phyloP scores from a whole-genome alignment of 30 jellyfish, hydroid and myxozoan species.

The Rhopilema esculentum region DNA sequence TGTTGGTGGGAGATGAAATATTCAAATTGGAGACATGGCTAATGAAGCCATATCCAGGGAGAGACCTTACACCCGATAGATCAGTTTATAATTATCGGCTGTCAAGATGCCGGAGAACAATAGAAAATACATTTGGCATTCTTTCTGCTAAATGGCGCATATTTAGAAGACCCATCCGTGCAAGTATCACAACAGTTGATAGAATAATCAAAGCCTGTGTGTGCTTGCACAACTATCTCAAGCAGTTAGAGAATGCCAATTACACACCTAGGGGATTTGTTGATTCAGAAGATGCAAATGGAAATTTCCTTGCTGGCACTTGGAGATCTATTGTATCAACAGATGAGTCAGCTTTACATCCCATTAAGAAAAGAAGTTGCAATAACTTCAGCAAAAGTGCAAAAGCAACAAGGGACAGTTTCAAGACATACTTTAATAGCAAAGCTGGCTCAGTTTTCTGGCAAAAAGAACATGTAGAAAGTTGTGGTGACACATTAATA shows the following conservation, averaged over 20 bases:
- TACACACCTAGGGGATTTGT: constrained; percentile 26
- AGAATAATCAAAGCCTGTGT: constrained; percentile 21
- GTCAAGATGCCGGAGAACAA: constrained; percentile 9
- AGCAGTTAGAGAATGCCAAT: constrained; percentile 20
- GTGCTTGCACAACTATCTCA: constrained; percentile 44
- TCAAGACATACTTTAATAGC: constrained; percentile 6
- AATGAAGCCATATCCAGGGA: constrained; percentile 43
- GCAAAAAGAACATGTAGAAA: constrained; percentile 11
- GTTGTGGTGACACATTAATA: constrained; percentile 29
- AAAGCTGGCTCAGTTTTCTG: constrained; percentile 29
- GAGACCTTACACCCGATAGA: constrained; percentile 5
- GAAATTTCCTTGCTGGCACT: constrained; percentile 1
- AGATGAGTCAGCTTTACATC: neutral
- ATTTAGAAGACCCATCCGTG: constrained; percentile 34
- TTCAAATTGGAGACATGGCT: constrained; percentile 2
- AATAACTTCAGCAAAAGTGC: constrained; percentile 2
- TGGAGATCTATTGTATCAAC: constrained; percentile 3
- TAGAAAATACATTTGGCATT: constrained; percentile 35
- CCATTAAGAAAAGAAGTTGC: neutral
- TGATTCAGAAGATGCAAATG: constrained; percentile 8
- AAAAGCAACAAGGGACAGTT: neutral
- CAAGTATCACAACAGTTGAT: constrained; percentile 10
- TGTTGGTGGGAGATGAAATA: neutral
- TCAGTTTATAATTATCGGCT: constrained; percentile 12
- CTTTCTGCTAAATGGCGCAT: constrained; percentile 10